Conservation (phyloP, 2,113 vertebrate genomes). For the Pampusana beccarii region DNA sequence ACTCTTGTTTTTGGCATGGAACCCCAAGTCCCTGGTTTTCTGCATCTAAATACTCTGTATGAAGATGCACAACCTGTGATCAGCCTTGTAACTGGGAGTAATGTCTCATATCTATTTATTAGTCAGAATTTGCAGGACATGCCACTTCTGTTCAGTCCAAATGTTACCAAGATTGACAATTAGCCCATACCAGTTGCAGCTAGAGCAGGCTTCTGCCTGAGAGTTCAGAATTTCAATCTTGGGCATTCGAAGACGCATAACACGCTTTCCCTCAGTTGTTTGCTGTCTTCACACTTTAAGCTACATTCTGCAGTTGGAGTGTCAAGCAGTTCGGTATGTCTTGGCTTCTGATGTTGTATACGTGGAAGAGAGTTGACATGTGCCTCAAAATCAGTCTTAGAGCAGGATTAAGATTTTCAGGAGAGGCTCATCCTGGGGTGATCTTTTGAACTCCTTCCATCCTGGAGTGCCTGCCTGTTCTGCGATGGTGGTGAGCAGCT, state of each 20-base stretch:
- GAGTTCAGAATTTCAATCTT: not conserved
- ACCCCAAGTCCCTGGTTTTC: not conserved
- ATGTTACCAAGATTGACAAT: not conserved
- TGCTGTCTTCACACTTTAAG: not conserved
- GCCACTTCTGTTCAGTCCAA: not conserved
- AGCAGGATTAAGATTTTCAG: slow-evolving; percentile 9
- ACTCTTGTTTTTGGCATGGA: not conserved
- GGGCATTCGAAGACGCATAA: not conserved
- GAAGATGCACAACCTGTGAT: not conserved
- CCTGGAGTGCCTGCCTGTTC: not conserved
- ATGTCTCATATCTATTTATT: not conserved
- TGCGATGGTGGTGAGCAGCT: not conserved
- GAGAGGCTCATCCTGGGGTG: not conserved
- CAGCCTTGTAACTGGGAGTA: not conserved
- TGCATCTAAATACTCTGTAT: not conserved
- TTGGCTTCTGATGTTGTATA: not conserved
- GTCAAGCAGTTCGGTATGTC: not conserved
- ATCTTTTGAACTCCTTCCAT: not conserved
- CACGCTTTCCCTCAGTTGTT: not conserved
- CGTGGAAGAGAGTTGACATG: not conserved
- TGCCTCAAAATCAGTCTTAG: not conserved
- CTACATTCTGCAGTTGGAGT: not conserved
- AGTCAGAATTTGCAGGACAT: not conserved
- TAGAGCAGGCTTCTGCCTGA: not conserved
- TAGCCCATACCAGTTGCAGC: not conserved